These are phyloP conservation scores for Episyrphus balteatus DNA, from an alignment of 1,140 invertebrate species.

Conservation along the genomic window DNA sequence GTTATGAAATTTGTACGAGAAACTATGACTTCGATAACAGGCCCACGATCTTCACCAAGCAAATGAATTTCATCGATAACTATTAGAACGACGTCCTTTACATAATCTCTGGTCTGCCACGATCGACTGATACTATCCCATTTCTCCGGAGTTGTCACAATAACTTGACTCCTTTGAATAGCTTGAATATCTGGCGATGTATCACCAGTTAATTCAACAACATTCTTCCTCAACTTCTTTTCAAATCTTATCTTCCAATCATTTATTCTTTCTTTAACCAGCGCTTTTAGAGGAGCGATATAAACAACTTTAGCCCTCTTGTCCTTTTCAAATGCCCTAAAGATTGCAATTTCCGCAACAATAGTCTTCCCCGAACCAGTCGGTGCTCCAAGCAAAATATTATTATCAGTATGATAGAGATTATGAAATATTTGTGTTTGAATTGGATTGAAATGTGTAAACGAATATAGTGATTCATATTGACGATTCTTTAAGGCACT, in stretches of 20 bases:
- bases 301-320: conserved; percentile 90
- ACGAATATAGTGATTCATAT: conserved; percentile 78
- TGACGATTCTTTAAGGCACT: conserved; percentile 63
- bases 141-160: conserved; percentile 98
- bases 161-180: conserved; percentile 75
- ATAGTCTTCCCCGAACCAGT: conserved; percentile 99
- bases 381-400: conserved; percentile 91
- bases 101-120: conserved; percentile 94
- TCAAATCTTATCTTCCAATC: conserved; percentile 93
- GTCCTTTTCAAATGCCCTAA: conserved; percentile 76
- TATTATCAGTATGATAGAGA: conserved; percentile 89
- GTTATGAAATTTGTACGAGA: conserved; percentile 85
- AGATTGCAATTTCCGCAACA: conserved; percentile 95
- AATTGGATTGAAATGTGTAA: conserved; percentile 96
- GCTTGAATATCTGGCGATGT: conserved; percentile 85
- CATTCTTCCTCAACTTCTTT: conserved; percentile 60
- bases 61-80: conserved; percentile 99
- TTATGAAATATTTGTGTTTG: conserved; percentile 98
- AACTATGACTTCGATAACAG: conserved; percentile 77
- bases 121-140: conserved; percentile 98
- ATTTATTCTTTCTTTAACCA: conserved; percentile 90
- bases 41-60: conserved; percentile 78
- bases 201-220: conserved; percentile 96
- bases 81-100: conserved; percentile 83
- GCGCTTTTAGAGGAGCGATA: conserved; percentile 95